These are phyloP conservation scores for Gadopsis marmoratus DNA, from an alignment of 2,797 vertebrate species.

Conservation along the genomic window DNA sequence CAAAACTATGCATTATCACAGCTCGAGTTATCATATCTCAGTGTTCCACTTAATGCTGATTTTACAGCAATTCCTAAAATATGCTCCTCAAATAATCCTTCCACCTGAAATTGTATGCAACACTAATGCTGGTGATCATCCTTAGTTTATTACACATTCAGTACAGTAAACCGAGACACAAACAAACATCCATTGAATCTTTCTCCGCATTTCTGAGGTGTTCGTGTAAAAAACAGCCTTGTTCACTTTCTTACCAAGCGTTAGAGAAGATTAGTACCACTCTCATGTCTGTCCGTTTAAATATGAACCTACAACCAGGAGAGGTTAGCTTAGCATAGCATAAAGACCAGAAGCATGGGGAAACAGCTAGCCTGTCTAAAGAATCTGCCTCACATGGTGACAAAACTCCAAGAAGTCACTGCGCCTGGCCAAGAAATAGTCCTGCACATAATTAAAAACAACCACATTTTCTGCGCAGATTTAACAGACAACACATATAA, in stretches of 20 bases:
- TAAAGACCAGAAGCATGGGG: background rate
- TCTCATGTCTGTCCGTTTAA: too few relatives aligned
- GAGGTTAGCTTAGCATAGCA: background rate
- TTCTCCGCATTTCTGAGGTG: background rate
- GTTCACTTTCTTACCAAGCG: too few relatives aligned
- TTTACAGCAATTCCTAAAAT: conserved; percentile 2
- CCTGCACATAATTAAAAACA: background rate
- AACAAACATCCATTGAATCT: background rate
- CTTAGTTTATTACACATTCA: background rate
- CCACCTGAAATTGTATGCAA: background rate
- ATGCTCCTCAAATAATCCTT: conserved; percentile 7
- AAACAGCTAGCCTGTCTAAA: background rate
- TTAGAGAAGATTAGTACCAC: background rate
- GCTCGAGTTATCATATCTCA: background rate
- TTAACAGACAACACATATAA: background rate
- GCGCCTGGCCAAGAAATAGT: background rate
- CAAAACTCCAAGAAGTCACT: background rate
- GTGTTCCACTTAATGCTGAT: background rate
- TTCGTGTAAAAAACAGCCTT: background rate
- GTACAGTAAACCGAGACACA: background rate
- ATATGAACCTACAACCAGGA: background rate
- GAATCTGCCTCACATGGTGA: background rate
- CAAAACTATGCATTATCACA: conserved; percentile 30
- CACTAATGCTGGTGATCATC: background rate
- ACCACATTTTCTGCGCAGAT: too few relatives aligned